Conservation (phyloP, 1,140 invertebrate genomes). For the Olivierus martensii region DNA sequence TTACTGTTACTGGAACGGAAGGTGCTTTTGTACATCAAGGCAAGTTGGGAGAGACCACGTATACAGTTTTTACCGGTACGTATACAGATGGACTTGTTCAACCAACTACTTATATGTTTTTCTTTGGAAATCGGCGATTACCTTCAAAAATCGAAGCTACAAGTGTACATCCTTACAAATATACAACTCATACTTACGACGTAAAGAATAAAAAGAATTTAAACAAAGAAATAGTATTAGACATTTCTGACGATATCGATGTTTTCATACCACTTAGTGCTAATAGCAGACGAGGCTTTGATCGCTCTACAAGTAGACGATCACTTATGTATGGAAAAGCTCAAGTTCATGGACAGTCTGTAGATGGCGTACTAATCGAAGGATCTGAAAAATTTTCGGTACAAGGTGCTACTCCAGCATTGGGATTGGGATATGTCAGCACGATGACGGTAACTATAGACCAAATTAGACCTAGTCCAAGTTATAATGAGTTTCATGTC, state of each 20-base stretch:
- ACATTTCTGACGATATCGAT: conserved; percentile 23
- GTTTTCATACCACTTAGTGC: conserved; percentile 21
- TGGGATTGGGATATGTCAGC: not conserved
- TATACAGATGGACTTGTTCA: conserved; percentile 21
- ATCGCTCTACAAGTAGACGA: conserved; percentile 2
- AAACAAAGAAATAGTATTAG: conserved; percentile 20
- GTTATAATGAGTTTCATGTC: too few relatives aligned
- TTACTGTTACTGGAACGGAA: conserved; percentile 25
- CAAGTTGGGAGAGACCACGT: conserved; percentile 20
- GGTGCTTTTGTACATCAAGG: conserved; percentile 24
- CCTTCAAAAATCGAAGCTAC: conserved; percentile 6
- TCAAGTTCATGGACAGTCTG: conserved; percentile 20
- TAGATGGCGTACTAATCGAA: conserved; percentile 26
- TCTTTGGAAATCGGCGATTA: conserved; percentile 24
- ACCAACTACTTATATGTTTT: conserved; percentile 26
- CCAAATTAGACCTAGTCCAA: too few relatives aligned
- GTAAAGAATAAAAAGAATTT: conserved; percentile 19
- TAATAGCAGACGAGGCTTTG: not conserved
- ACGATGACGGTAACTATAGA: not conserved
- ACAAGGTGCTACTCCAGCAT: conserved; percentile 12
- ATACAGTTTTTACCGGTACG: conserved; percentile 27
- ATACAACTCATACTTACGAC: conserved; percentile 12
- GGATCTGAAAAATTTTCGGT: conserved; percentile 20
- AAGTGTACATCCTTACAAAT: not conserved
- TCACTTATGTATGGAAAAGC: conserved; percentile 17